phyloP scores from a whole-genome alignment of 23 tunicate genomes.

The Phallusia fumigata region DNA sequence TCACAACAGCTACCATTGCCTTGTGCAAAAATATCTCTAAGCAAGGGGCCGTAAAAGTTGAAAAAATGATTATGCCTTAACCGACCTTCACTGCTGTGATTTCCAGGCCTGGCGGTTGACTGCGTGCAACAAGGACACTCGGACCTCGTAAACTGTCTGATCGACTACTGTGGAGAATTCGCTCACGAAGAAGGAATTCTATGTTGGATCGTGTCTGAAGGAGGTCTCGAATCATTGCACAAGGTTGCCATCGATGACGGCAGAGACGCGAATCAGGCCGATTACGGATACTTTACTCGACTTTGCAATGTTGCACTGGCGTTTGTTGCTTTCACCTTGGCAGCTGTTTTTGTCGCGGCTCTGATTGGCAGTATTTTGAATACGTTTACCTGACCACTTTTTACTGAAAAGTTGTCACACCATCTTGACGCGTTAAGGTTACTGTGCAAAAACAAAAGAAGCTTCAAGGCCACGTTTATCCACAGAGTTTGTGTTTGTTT shows the following conservation, averaged over 20 bases:
- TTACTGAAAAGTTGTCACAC: too few relatives aligned
- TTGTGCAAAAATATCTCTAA: too few relatives aligned
- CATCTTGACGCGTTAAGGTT: too few relatives aligned
- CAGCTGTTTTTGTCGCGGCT: slow-evolving; percentile 15
- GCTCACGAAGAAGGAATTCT: slow-evolving; percentile 60
- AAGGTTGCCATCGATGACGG: slow-evolving; percentile 38
- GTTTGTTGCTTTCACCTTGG: slow-evolving; percentile 25
- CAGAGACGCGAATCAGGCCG: slow-evolving; percentile 11
- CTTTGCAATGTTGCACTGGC: slow-evolving; percentile 31
- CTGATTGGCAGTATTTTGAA: slow-evolving; percentile 14
- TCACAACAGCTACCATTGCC: too few relatives aligned
- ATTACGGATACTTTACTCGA: slow-evolving; percentile 24
- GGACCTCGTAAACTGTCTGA: slow-evolving; percentile 64
- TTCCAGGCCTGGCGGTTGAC: slow-evolving; percentile 66
- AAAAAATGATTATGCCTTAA: too few relatives aligned
- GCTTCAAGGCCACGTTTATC: background rate
- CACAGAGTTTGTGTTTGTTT: too few relatives aligned
- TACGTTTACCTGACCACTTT: background rate
- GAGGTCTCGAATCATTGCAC: slow-evolving; percentile 65
- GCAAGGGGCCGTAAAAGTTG: too few relatives aligned
- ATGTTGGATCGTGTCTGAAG: slow-evolving; percentile 62
- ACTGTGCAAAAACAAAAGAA: background rate
- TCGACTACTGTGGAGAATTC: slow-evolving; percentile 74
- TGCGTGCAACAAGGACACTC: slow-evolving; percentile 88
- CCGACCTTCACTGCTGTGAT: background rate